A percentile compares a stretch with the other conserved stretches of the same genome.
phyloP scores from a whole-genome alignment of 2,797 vertebrate species.

The Periparus ater region DNA sequence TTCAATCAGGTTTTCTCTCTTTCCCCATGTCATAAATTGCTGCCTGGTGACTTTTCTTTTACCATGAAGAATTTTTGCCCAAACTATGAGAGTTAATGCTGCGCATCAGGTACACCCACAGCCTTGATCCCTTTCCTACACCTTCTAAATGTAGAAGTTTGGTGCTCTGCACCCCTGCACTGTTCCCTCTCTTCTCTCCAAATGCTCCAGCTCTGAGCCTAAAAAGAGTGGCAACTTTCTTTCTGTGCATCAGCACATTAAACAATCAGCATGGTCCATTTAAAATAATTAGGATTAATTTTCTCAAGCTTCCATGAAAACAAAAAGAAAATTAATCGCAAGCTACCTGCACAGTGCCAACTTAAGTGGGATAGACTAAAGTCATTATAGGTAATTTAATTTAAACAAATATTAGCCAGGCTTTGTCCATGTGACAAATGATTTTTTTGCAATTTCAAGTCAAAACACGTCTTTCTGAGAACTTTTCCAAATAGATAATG shows the following conservation, averaged over 20 bases:
- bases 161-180: not conserved
- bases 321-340: constrained; percentile 14
- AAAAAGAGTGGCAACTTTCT: not conserved
- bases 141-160: not conserved
- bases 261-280: constrained; percentile 16
- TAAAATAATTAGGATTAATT: constrained; percentile 61
- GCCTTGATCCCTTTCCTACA: not conserved
- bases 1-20: not conserved
- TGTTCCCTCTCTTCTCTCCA: not conserved
- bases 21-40: not conserved
- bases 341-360: not conserved
- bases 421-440: not conserved
- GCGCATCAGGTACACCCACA: not conserved
- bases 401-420: constrained; percentile 5
- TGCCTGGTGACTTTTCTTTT: not conserved
- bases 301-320: constrained; percentile 36
- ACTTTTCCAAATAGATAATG: not conserved
- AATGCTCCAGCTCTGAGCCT: not conserved
- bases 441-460: not conserved
- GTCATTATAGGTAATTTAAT: constrained; percentile 13
- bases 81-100: not conserved
- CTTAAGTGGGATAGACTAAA: not conserved
- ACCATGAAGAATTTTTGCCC: not conserved
- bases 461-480: not conserved
- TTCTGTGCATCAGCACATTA: constrained; percentile 23